These are phyloP conservation scores for Parnassius smintheus DNA, from an alignment of 2,888 invertebrate genomes.

Conservation along the genomic window DNA sequence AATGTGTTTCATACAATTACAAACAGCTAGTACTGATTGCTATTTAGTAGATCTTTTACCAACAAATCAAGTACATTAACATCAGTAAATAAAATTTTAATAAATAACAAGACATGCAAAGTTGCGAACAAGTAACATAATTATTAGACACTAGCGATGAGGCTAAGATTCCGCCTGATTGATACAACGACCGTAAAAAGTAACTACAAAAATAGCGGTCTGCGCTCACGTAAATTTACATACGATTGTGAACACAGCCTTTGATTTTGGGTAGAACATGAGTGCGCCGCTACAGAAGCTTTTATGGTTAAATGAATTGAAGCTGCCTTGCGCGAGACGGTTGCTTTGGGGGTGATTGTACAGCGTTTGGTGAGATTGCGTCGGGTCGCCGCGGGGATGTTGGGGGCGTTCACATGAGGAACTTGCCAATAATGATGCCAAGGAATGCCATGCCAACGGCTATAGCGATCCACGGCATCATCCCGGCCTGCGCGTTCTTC, in stretches of 20 bases:
- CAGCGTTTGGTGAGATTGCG: slow-evolving; percentile 52
- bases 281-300: slow-evolving; percentile 30
- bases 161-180: not conserved
- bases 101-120: no score
- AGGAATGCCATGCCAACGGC: slow-evolving; percentile 86
- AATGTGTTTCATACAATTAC: slow-evolving; percentile 6
- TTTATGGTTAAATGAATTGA: slow-evolving; percentile 43
- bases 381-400: slow-evolving; percentile 54
- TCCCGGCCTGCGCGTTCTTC: slow-evolving; percentile 79
- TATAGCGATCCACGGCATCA: slow-evolving; percentile 84
- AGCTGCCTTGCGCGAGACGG: slow-evolving; percentile 53
- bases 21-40: slow-evolving; percentile 13
- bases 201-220: slow-evolving; percentile 12
- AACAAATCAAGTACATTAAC: no score
- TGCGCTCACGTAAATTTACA: not conserved
- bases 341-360: slow-evolving; percentile 57
- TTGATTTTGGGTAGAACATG: not conserved
- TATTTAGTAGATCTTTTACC: slow-evolving; percentile 22
- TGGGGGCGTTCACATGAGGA: slow-evolving; percentile 85
- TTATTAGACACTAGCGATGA: no score
- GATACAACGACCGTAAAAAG: not conserved
- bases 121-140: no score
- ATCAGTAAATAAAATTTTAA: no score
- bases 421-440: slow-evolving; percentile 90
- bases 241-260: slow-evolving; percentile 5